Base-by-base conservation (phyloP, 2,888 invertebrate species). In the Mechanitis messenoides region DNA sequence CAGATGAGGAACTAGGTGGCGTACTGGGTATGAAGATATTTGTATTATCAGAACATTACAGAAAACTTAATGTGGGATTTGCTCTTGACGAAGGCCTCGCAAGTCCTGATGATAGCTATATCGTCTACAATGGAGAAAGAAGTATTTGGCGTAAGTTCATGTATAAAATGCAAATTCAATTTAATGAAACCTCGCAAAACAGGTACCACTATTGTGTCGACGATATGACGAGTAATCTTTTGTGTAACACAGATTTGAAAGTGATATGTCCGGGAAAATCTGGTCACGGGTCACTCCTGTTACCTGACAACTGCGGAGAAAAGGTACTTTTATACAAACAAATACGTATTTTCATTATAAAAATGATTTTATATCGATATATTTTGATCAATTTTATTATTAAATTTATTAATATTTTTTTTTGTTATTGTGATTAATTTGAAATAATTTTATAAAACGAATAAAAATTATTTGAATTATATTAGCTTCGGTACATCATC, bases 1-100 rank as follows among this genome's bases (percentile, higher is more conserved):
- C 75, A 96, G 97, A 97, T 85, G 97, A 97, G 80, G 97, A 97
- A 87, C 92, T 94, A 68, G 96, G 96, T 0, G 96, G 97, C 0
- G 76, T 77, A 0, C 84, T 91, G 3, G 97, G 97, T 3, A 96
- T 97, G 96, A 86, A 85, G 9, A 78, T 89, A 60, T 97, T 97
- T 81, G 92, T 95, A 0, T 83, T 93, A 60, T 93, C 93, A 0
- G 88, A 93, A 0, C 92, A 93, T 54, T 97, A 96, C 81, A 92
- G 91, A 71, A 85, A 91, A 0, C 81, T 98, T 58, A 97, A 97
- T 74, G 90, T 97, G 46, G 97, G 96, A 0, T 95, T 97, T 80
- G 93, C 94, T 0, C 76, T 98, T 66, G 98, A 98, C 78, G 98
- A 98, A 85, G 97, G 97, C 0, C 88, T 95, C 66, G 93, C 95